phyloP scores from a whole-genome alignment of 2,888 invertebrate genomes.

The Ecliptopera silaceata region DNA sequence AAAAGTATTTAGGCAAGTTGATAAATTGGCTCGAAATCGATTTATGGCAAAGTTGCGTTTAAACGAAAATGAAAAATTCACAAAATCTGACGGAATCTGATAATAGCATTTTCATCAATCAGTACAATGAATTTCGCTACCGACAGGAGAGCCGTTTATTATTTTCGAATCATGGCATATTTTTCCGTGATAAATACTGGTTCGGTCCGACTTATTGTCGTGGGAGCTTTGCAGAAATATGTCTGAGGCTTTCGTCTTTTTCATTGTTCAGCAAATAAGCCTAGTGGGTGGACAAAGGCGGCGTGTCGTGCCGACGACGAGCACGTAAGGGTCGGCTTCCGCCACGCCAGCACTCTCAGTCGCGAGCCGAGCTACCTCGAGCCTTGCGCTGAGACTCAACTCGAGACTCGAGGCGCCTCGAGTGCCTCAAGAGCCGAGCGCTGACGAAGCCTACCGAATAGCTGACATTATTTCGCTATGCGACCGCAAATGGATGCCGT shows the following conservation, averaged over 20 bases:
- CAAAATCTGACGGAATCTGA: constrained; percentile 68
- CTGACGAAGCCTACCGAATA: constrained; percentile 75
- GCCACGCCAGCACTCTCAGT: constrained; percentile 77
- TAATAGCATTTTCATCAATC: constrained; percentile 77
- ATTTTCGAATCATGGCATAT: constrained; percentile 62
- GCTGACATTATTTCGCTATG: constrained; percentile 70
- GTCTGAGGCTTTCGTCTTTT: constrained; percentile 74
- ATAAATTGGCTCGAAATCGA: constrained; percentile 74
- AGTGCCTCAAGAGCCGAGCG: constrained; percentile 72
- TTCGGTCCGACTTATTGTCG: constrained; percentile 46
- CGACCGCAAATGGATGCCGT: constrained; percentile 62
- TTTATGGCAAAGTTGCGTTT: constrained; percentile 67
- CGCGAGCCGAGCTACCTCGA: constrained; percentile 59
- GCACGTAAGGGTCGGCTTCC: constrained; percentile 79
- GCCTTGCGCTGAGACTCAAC: constrained; percentile 59
- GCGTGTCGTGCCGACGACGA: constrained; percentile 68
- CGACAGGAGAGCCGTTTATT: constrained; percentile 57
- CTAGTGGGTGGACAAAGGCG: constrained; percentile 82
- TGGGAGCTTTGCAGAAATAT: constrained; percentile 61
- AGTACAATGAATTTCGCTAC: constrained; percentile 67
- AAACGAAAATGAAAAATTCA: constrained; percentile 73
- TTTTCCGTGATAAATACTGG: constrained; percentile 57
- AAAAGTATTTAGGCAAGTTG: constrained; percentile 69
- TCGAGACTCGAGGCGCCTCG: constrained; percentile 54
- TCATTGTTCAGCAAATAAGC: constrained; percentile 83